Conservation (phyloP, 2,797 vertebrate genomes). For the Kryptolebias ocellatus region DNA sequence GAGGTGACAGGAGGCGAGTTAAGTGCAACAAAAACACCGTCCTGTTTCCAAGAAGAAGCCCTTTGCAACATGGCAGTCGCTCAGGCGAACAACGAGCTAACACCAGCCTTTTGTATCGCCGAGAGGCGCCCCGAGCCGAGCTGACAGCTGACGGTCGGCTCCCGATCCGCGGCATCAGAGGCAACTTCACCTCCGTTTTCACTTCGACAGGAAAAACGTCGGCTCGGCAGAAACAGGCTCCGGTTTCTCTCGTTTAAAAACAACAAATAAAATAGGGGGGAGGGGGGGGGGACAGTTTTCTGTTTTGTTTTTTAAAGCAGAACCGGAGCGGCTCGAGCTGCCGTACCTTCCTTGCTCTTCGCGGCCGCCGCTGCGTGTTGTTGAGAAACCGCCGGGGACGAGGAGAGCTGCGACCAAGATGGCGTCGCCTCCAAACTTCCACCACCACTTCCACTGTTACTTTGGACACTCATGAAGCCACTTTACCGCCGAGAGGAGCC, state of each 20-base stretch:
- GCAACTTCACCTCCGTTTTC: conserved; percentile 76
- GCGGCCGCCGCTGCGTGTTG: conserved; percentile 88
- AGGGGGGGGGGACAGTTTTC: too few relatives aligned
- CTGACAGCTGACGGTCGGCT: conserved; percentile 82
- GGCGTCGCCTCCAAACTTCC: conserved; percentile 98
- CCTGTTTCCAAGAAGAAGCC: neutral
- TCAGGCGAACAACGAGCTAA: conserved; percentile 53
- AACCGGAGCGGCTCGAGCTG: conserved; percentile 25
- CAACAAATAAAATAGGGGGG: too few relatives aligned
- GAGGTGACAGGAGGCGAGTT: conserved; percentile 32
- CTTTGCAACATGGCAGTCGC: conserved; percentile 15
- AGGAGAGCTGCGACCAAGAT: conserved; percentile 99
- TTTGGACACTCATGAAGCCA: conserved; percentile 98
- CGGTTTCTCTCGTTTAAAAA: neutral
- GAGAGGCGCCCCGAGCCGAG: conserved; percentile 61
- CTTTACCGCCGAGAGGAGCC: conserved; percentile 85
- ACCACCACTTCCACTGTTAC: conserved; percentile 93
- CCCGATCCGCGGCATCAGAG: conserved; percentile 74
- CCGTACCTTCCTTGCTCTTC: conserved; percentile 91
- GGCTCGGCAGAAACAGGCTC: conserved; percentile 27
- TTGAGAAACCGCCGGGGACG: conserved; percentile 92
- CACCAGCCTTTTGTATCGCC: conserved; percentile 59
- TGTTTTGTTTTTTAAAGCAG: conserved; percentile 1
- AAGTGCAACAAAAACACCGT: conserved; percentile 37
- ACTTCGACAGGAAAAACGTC: conserved; percentile 36